phyloP scores from a whole-genome alignment of 2,113 vertebrate genomes.

The Ictidomys tridecemlineatus region DNA sequence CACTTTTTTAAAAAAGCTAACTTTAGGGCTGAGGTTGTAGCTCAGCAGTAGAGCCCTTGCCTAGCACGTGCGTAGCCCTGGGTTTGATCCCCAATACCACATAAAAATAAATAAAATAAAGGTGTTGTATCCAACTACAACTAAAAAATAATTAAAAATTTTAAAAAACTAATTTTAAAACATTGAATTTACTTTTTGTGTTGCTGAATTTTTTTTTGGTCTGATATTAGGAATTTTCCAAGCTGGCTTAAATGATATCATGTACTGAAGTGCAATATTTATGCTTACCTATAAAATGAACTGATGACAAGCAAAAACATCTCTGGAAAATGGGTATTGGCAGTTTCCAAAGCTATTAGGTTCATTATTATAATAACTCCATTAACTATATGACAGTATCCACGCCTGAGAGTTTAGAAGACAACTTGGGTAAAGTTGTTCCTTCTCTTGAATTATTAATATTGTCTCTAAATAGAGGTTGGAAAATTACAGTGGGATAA shows the following conservation, averaged over 20 bases:
- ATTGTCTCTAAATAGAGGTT: conserved; percentile 69
- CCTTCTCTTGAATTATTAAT: conserved; percentile 78
- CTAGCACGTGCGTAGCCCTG: no score
- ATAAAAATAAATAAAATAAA: no score
- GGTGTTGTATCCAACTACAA: no score
- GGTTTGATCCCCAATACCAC: no score
- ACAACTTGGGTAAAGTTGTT: conserved; percentile 55
- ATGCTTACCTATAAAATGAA: conserved; percentile 64
- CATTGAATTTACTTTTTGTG: not conserved
- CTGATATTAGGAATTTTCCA: not conserved
- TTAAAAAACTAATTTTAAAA: not conserved
- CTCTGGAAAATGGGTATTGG: conserved; percentile 68
- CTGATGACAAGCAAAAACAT: conserved; percentile 55
- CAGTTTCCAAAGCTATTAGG: conserved; percentile 57
- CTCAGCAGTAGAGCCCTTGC: no score
- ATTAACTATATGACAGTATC: conserved; percentile 63
- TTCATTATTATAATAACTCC: conserved; percentile 59
- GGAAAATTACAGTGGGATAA: conserved; percentile 74
- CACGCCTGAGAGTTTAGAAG: conserved; percentile 62
- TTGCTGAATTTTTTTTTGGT: not conserved
- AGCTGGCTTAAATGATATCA: not conserved
- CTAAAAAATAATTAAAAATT: no score
- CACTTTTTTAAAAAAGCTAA: not conserved
- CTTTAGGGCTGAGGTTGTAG: no score
- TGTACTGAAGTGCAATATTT: conserved; percentile 27